Conservation (phyloP, 2,888 invertebrate species). For the Pollenia amentaria region DNA sequence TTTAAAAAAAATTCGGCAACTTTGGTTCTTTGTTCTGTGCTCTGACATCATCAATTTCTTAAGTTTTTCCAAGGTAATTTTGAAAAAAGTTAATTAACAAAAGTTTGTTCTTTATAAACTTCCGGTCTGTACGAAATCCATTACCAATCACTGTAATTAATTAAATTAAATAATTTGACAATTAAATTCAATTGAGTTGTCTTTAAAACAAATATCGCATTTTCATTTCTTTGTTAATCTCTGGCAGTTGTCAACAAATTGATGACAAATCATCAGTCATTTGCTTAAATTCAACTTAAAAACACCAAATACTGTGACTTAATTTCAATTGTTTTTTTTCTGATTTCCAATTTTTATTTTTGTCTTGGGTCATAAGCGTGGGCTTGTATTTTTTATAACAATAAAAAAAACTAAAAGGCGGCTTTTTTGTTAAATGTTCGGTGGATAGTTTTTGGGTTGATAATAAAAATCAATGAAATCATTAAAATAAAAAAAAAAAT, state of each 20-base stretch:
- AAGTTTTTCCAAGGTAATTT: too few species aligned
- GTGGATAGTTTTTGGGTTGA: slow-evolving; percentile 16
- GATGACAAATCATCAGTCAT: slow-evolving; percentile 65
- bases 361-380: slow-evolving; percentile 36
- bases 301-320: slow-evolving; percentile 21
- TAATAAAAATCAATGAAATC: slow-evolving; percentile 43
- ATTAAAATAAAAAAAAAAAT: slow-evolving; percentile 3
- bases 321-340: slow-evolving; percentile 12
- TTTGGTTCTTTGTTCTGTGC: too few species aligned
- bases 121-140: not conserved
- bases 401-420: slow-evolving; percentile 35
- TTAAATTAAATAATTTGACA: slow-evolving; percentile 31
- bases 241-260: slow-evolving; percentile 59
- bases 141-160: not conserved
- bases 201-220: slow-evolving; percentile 18
- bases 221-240: slow-evolving; percentile 19
- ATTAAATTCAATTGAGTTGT: slow-evolving; percentile 69
- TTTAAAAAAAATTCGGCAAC: too few species aligned
- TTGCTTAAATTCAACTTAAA: slow-evolving; percentile 24
- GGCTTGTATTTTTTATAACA: not conserved
- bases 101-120: not conserved
- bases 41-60: too few species aligned
- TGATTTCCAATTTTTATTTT: not conserved
- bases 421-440: slow-evolving; percentile 53
- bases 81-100: too few species aligned